Percentiles rank a stretch among this genome's conserved stretches.
Evolutionary conservation across 2,797 vertebrate genomes (phyloP).

Genomic region (Pseudochirops corinnae): DNA sequence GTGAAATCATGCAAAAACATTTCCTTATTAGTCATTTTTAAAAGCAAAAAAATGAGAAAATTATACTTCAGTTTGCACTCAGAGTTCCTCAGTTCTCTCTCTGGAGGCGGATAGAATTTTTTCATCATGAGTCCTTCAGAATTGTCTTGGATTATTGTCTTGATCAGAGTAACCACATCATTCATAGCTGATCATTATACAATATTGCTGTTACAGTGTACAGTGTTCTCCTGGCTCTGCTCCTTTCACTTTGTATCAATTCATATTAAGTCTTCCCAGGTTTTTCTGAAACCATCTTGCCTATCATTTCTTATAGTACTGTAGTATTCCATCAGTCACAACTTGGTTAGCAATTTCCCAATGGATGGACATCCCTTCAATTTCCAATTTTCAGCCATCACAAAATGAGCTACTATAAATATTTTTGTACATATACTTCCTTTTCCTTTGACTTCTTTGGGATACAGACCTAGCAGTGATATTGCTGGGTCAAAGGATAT

Average conservation of each 20-base stretch:
- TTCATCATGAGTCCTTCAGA: background rate
- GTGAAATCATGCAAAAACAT: background rate
- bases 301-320: background rate
- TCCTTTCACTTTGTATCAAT: background rate
- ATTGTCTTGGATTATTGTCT: background rate
- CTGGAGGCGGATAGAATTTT: background rate
- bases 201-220: background rate
- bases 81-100: background rate
- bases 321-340: background rate
- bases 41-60: background rate
- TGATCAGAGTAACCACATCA: background rate
- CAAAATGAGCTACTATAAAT: background rate
- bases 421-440: background rate
- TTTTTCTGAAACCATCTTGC: background rate
- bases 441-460: background rate
- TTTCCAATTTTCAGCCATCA: background rate
- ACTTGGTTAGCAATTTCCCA: background rate
- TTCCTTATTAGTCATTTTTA: background rate
- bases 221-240: background rate
- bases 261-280: background rate
- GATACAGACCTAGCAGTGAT: background rate
- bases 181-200: background rate
- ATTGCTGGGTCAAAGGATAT: background rate
- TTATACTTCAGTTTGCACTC: background rate
- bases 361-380: too few relatives aligned